Conservation (phyloP, 2,797 vertebrate species). For the Gobionotothen gibberifrons region DNA sequence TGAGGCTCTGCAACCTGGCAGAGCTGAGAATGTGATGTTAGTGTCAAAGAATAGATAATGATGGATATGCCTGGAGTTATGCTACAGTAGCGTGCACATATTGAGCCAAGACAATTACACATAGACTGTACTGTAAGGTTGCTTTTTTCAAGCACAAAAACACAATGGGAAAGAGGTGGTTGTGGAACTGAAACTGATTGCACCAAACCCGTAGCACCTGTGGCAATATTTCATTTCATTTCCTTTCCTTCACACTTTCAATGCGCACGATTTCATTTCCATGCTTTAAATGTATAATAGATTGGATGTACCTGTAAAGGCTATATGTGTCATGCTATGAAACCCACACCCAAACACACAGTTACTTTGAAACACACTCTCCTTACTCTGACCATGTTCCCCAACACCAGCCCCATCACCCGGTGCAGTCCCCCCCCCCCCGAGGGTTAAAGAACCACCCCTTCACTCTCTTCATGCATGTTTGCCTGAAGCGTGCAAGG, state of each 20-base stretch:
- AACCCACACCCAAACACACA: background rate
- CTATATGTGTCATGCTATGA: slow-evolving; percentile 20
- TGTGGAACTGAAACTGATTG: background rate
- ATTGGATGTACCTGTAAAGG: slow-evolving; percentile 36
- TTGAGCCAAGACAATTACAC: background rate
- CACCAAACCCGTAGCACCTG: background rate
- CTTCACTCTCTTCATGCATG: slow-evolving; percentile 71
- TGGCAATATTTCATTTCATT: background rate
- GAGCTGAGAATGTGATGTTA: slow-evolving; percentile 28
- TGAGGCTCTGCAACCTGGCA: slow-evolving; percentile 43
- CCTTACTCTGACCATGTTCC: slow-evolving; percentile 49
- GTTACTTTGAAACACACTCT: slow-evolving; percentile 7
- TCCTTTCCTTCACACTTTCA: background rate
- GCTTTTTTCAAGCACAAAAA: background rate
- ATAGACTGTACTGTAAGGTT: background rate
- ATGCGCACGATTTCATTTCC: slow-evolving; percentile 7
- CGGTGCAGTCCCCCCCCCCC: slow-evolving; percentile 46
- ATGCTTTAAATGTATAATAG: slow-evolving; percentile 34
- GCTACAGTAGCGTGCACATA: background rate
- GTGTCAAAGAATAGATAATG: slow-evolving; percentile 51
- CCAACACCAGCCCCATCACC: slow-evolving; percentile 47
- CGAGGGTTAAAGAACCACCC: slow-evolving; percentile 68
- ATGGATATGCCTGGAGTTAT: slow-evolving; percentile 43
- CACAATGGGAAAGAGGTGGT: background rate
- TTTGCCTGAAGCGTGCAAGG: slow-evolving; percentile 77